Conservation (phyloP, 1,140 invertebrate genomes). For the Adelges cooleyi region DNA sequence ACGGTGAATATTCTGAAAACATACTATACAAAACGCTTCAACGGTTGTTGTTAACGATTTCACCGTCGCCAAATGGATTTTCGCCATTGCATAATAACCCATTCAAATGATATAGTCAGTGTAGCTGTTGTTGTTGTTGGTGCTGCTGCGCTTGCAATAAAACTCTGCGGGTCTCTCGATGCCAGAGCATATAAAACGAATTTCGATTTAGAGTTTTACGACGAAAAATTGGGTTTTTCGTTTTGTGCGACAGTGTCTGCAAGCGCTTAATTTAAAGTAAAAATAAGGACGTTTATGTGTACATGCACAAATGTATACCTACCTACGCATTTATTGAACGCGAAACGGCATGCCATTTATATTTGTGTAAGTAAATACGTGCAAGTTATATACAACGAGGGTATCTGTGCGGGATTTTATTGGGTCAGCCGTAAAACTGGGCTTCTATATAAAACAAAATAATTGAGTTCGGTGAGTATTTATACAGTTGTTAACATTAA, state of each 20-base stretch:
- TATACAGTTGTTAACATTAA: too few relatives aligned
- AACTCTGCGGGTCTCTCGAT: background rate
- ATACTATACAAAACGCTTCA: too few relatives aligned
- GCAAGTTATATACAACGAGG: background rate
- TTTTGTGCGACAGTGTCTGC: background rate
- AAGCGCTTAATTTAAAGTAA: background rate
- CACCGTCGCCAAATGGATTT: too few relatives aligned
- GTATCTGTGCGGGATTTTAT: background rate
- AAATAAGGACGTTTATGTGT: background rate
- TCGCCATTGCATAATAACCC: too few relatives aligned
- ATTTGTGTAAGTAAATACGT: background rate
- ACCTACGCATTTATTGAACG: too few relatives aligned
- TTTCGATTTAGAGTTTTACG: slow-evolving; percentile 14
- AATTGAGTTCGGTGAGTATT: background rate
- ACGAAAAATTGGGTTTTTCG: slow-evolving; percentile 7
- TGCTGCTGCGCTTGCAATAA: background rate
- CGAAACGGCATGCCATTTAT: background rate
- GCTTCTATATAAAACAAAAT: background rate
- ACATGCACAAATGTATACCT: background rate
- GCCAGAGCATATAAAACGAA: background rate
- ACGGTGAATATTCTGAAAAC: too few relatives aligned
- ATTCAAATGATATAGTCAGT: too few relatives aligned
- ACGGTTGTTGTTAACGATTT: too few relatives aligned
- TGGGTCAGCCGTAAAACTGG: background rate
- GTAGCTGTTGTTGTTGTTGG: too few relatives aligned